Evolutionary conservation across 2,113 vertebrate genomes (phyloP).

Genomic region (Gobius niger): DNA sequence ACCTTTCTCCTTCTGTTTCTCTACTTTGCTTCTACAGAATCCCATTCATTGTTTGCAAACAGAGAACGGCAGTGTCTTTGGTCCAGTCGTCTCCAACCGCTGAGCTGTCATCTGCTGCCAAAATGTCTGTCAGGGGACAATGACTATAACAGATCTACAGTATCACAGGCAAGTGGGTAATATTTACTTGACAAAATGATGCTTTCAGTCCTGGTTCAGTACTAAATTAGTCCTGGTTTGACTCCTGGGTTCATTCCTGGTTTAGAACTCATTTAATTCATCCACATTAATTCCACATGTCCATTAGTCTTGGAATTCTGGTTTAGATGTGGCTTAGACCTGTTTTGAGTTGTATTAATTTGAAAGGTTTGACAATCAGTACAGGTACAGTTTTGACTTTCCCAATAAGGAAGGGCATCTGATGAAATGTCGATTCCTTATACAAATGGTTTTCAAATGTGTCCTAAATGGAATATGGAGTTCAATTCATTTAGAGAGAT

Average conservation of each 20-base stretch:
- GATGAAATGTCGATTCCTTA: no score
- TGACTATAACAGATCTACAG: conserved; percentile 75
- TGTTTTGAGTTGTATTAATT: not conserved
- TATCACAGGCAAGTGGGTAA: conserved; percentile 29
- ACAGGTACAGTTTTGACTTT: no score
- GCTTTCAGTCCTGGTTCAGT: not conserved
- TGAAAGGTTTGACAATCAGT: no score
- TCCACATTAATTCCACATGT: not conserved
- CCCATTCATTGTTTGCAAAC: conserved; percentile 79
- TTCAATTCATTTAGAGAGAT: not conserved
- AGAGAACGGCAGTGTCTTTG: conserved; percentile 78
- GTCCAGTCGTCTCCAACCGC: conserved; percentile 78
- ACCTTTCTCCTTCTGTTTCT: conserved; percentile 58
- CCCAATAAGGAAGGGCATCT: no score
- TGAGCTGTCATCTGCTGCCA: conserved; percentile 84
- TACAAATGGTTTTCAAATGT: no score
- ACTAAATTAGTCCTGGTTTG: not conserved
- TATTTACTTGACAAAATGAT: not conserved
- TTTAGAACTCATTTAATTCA: not conserved
- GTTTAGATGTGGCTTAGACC: not conserved
- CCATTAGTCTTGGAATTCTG: not conserved
- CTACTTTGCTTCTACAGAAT: conserved; percentile 78
- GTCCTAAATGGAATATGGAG: no score
- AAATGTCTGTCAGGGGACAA: conserved; percentile 78
- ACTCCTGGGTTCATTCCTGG: not conserved